Percentiles rank a stretch among this genome's conserved stretches.
phyloP scores from a whole-genome alignment of 2,888 invertebrate species.

The Empis stercorea region DNA sequence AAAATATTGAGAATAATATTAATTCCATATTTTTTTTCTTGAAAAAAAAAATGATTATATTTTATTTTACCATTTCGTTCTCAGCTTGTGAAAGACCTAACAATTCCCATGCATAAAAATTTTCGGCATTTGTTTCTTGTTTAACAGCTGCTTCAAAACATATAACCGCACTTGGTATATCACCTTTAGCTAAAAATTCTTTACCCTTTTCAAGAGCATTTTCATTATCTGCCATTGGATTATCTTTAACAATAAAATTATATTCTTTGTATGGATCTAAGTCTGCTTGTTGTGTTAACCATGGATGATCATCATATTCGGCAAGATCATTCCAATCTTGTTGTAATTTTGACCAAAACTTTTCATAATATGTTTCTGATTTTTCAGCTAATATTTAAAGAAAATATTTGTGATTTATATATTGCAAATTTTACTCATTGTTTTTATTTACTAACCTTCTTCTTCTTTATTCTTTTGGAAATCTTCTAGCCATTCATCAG shows the following conservation, averaged over 20 bases:
- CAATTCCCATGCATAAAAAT: conserved; percentile 57
- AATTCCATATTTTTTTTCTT: neutral
- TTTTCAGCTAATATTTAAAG: conserved; percentile 32
- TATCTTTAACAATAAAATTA: conserved; percentile 47
- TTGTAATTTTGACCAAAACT: conserved; percentile 51
- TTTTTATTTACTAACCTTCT: conserved; percentile 29
- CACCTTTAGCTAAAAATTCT: conserved; percentile 68
- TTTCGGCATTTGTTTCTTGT: conserved; percentile 60
- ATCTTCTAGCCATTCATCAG: conserved; percentile 36
- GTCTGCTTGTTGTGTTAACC: conserved; percentile 56
- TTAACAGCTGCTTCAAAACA: conserved; percentile 93
- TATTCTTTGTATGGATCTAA: conserved; percentile 48
- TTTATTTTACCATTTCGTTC: conserved; percentile 61
- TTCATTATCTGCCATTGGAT: conserved; percentile 64
- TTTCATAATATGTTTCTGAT: conserved; percentile 43
- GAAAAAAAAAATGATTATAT: neutral
- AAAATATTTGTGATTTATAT: neutral
- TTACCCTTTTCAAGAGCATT: conserved; percentile 80
- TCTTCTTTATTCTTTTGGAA: conserved; percentile 44
- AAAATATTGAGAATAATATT: conserved; percentile 3
- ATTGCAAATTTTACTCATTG: neutral
- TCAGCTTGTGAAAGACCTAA: conserved; percentile 90
- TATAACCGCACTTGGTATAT: conserved; percentile 88
- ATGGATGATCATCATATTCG: conserved; percentile 43
- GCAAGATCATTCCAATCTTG: conserved; percentile 71